Percentiles rank a stretch among this genome's conserved stretches.
phyloP scores from a whole-genome alignment of 1,140 invertebrate species.

The Drosophila melanogaster region DNA sequence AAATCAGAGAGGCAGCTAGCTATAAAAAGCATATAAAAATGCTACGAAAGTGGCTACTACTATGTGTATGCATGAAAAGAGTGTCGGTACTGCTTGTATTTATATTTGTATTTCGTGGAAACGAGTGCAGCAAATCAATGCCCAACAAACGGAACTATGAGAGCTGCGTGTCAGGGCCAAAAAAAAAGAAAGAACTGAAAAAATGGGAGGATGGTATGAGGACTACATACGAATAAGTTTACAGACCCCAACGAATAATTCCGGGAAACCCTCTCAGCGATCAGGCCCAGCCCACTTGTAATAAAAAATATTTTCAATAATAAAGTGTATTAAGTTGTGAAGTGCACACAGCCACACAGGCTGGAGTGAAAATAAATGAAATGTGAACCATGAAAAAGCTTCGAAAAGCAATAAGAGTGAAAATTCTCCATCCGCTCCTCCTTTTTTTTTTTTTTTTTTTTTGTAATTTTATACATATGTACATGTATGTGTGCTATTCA shows the following conservation, averaged over 20 bases:
- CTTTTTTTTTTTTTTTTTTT: no score
- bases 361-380: conserved; percentile 78
- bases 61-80: conserved; percentile 21
- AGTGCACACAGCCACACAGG: conserved; percentile 53
- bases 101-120: conserved; percentile 69
- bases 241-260: conserved; percentile 35
- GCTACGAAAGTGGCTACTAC: conserved; percentile 13
- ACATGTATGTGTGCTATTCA: conserved; percentile 10
- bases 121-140: conserved; percentile 79
- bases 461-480: conserved; percentile 12
- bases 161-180: conserved; percentile 72
- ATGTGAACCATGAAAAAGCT: conserved; percentile 79
- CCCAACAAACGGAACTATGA: conserved; percentile 50
- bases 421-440: conserved; percentile 40
- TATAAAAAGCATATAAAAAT: conserved; percentile 43
- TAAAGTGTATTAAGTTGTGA: conserved; percentile 84
- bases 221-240: not conserved
- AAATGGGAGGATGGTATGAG: no score
- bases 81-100: conserved; percentile 40
- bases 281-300: conserved; percentile 63
- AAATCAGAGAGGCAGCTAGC: conserved; percentile 56
- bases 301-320: conserved; percentile 84
- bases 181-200: conserved; percentile 3
- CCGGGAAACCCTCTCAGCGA: conserved; percentile 39
- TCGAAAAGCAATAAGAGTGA: conserved; percentile 79